Evolutionary conservation across 2,888 invertebrate genomes (phyloP), one percentile per base, ranked within the genome.

Genomic region (Colletes collaris): DNA sequence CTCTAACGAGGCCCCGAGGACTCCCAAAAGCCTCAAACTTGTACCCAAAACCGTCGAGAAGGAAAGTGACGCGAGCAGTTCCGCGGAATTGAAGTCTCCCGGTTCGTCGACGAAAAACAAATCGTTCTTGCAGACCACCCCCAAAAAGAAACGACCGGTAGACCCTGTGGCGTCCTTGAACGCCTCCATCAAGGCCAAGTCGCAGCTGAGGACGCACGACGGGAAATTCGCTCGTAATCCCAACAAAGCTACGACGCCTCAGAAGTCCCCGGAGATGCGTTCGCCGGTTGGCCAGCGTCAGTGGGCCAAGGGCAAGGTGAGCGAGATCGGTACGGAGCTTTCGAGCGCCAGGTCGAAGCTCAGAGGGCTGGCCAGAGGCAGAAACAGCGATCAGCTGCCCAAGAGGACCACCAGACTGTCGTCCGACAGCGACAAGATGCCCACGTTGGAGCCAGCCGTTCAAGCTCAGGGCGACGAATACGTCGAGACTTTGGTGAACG

Each of bases 381-480:
- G 75, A 52, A 77, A 65, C 16, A 37, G 62, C n/a, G 84, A 73
- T 0, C 72, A 79, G 5, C 37, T 77, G 35, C 73, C 81, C 6
- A 87, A 88, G 52, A 85, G 86, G 72, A 83, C 79, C 7, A 87
- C 86, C 4, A 87, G 89, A n/a, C 19, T 89, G 44, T 86, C 89
- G 0, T 87, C 85, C 88, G 94, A 93, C 91, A 92, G 87, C 85
- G 94, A 93, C 69, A 95, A 95, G 82, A 95, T 96, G 86, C 94
- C 95, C 76, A 96, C 96, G 0, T 60, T 89, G 44, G 89, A 91
- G 49, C 86, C 86, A 0, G 88, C 70, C 0, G 78, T 85, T 4
- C 86, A 83, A 40, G 52, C 75, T 0, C 65, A 3, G 1, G 16
- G 40, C 8, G 83, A 86, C 3, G 86, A 88, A 11, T 76, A 71